Percentiles rank a stretch among this genome's conserved stretches.
phyloP scores from a whole-genome alignment of 2,113 vertebrate species.

The Odocoileus hemionus region DNA sequence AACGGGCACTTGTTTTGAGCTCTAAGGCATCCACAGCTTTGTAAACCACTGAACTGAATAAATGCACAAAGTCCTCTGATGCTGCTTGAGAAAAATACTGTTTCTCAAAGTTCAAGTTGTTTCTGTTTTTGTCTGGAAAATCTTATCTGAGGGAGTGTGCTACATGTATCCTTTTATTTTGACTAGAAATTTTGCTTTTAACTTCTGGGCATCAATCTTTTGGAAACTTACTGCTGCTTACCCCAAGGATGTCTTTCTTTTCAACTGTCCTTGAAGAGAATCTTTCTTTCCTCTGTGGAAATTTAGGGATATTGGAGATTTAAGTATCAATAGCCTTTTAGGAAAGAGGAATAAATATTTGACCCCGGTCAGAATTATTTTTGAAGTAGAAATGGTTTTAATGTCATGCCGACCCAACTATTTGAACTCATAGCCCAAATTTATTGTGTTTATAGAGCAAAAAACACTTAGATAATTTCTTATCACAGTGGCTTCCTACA shows the following conservation, averaged over 20 bases:
- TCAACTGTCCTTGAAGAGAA: not conserved
- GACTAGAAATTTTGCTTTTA: not conserved
- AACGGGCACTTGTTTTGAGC: not conserved
- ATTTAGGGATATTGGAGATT: not conserved
- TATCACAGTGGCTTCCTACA: not conserved
- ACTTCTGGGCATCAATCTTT: not conserved
- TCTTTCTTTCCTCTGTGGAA: not conserved
- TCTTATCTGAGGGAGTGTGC: not conserved
- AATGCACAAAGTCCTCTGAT: not conserved
- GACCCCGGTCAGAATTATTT: not conserved
- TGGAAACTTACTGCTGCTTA: not conserved
- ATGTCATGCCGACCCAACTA: not conserved
- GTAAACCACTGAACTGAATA: slow-evolving; percentile 6
- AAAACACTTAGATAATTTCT: not conserved
- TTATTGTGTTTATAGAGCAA: not conserved
- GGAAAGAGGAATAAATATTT: not conserved
- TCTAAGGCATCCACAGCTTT: not conserved
- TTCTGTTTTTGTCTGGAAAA: not conserved
- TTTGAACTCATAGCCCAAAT: not conserved
- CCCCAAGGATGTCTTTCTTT: not conserved
- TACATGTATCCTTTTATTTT: not conserved
- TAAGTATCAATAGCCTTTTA: not conserved
- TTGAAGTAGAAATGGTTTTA: not conserved
- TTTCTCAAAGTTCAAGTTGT: not conserved
- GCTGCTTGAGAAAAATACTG: not conserved